Conservation (phyloP, 2,797 vertebrate species). For the Hemibagrus guttatus region DNA sequence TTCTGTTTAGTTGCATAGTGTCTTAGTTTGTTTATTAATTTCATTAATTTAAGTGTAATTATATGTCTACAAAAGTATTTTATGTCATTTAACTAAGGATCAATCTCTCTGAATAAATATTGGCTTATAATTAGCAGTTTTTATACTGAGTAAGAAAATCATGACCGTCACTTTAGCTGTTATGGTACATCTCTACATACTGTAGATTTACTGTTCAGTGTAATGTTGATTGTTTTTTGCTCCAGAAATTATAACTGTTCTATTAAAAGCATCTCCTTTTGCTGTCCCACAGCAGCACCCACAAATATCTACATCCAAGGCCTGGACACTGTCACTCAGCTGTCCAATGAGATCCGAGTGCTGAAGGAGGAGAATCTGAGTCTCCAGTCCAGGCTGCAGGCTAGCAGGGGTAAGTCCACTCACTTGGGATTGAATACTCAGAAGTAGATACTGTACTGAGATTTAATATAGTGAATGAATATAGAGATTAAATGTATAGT, state of each 20-base stretch:
- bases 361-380: slow-evolving; percentile 84
- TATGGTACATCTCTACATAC: neutral
- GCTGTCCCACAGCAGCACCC: slow-evolving; percentile 71
- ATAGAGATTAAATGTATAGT: too few relatives aligned
- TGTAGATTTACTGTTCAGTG: neutral
- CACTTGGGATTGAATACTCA: neutral
- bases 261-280: neutral
- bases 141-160: neutral
- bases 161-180: neutral
- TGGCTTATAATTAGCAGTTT: neutral
- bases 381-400: slow-evolving; percentile 79
- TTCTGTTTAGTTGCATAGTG: neutral
- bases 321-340: slow-evolving; percentile 78
- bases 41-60: neutral
- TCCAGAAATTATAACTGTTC: neutral
- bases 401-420: slow-evolving; percentile 76
- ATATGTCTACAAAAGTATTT: neutral
- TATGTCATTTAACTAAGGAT: neutral
- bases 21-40: neutral
- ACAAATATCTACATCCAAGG: slow-evolving; percentile 81
- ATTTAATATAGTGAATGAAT: neutral
- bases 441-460: neutral
- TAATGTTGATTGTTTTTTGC: neutral
- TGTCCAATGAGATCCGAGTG: slow-evolving; percentile 82
- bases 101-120: neutral